Evolutionary conservation across 2,113 vertebrate genomes (phyloP).

Genomic region (Dipodomys spectabilis): DNA sequence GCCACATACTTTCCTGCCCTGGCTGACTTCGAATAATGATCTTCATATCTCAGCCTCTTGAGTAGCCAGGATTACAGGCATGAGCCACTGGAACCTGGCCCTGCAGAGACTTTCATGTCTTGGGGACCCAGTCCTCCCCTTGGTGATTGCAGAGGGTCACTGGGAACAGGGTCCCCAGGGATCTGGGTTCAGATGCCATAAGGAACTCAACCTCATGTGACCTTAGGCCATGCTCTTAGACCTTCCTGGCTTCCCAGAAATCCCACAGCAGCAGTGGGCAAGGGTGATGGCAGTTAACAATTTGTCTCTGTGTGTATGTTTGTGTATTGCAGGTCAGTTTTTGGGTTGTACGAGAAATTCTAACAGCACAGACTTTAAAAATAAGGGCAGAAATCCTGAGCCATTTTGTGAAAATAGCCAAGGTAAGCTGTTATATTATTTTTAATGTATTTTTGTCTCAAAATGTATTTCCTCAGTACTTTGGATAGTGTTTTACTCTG

Average conservation of each 20-base stretch:
- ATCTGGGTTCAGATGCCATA: neutral
- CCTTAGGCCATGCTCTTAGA: neutral
- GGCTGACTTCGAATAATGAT: too few species aligned
- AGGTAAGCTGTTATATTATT: conserved; percentile 89
- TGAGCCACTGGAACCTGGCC: too few species aligned
- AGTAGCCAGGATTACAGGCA: too few species aligned
- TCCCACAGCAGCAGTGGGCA: neutral
- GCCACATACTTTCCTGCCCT: too few species aligned
- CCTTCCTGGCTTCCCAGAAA: neutral
- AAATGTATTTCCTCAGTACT: conserved; percentile 33
- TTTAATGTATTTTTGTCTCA: neutral
- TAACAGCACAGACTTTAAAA: conserved; percentile 97
- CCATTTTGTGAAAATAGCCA: conserved; percentile 98
- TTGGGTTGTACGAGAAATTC: conserved; percentile 97
- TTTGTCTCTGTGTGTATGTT: conserved; percentile 20
- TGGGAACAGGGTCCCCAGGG: neutral
- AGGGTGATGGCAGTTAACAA: neutral
- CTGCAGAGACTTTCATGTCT: neutral
- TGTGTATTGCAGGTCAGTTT: conserved; percentile 93
- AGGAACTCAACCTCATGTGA: neutral
- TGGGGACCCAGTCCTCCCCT: neutral
- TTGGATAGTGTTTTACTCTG: neutral
- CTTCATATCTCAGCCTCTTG: too few species aligned
- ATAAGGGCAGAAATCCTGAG: conserved; percentile 96
- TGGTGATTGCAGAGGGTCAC: too few species aligned